Evolutionary conservation across 2,113 vertebrate genomes (phyloP).

Genomic region (Acanthochromis polyacanthus): DNA sequence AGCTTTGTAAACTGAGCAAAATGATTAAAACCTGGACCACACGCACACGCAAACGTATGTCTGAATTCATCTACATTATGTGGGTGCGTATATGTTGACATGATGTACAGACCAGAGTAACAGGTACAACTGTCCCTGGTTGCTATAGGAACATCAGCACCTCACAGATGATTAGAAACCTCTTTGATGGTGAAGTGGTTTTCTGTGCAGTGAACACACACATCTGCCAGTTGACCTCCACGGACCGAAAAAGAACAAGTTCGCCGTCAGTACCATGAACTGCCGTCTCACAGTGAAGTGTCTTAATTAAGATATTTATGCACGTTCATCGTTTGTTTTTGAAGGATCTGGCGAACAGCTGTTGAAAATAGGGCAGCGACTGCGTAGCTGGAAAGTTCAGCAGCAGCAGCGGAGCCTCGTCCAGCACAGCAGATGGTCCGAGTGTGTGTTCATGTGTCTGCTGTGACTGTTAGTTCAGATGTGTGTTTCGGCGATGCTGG

Average conservation of each 20-base stretch:
- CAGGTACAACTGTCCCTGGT: conserved; percentile 52
- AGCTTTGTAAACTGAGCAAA: too few relatives aligned
- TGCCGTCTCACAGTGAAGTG: neutral
- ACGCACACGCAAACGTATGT: neutral
- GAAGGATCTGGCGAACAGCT: conserved; percentile 23
- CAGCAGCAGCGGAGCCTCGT: neutral
- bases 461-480: neutral
- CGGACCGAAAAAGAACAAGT: neutral
- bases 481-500: neutral
- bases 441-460: conserved; percentile 12
- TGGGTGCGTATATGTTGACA: conserved; percentile 16
- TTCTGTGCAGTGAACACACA: conserved; percentile 1
- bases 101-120: conserved; percentile 23
- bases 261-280: neutral
- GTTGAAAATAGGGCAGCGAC: neutral
- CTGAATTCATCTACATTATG: neutral
- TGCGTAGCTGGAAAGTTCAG: conserved; percentile 24
- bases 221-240: neutral
- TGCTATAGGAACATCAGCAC: conserved; percentile 63
- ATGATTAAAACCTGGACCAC: too few relatives aligned
- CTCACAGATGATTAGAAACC: conserved; percentile 49
- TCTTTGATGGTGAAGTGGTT: conserved; percentile 59
- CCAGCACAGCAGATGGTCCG: conserved; percentile 46
- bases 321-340: conserved; percentile 13
- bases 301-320: conserved; percentile 7